Evolutionary conservation across 2,113 vertebrate species (phyloP).

Genomic region (Glaucomys volans): DNA sequence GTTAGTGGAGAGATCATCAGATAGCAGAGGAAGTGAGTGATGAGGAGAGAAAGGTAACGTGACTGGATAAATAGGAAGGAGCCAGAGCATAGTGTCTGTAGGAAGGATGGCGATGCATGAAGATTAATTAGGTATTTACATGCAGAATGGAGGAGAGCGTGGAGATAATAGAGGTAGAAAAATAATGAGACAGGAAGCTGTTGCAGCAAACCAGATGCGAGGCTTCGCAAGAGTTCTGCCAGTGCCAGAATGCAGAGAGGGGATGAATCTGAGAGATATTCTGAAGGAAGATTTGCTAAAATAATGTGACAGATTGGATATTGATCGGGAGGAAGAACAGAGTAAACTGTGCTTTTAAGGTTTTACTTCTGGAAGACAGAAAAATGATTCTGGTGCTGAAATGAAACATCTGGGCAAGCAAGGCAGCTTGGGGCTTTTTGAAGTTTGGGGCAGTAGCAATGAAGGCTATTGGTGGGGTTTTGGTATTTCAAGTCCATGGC

Average conservation of each 20-base stretch:
- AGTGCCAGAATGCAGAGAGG: neutral
- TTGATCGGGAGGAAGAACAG: slow-evolving; percentile 55
- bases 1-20: neutral
- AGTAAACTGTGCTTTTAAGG: slow-evolving; percentile 49
- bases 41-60: neutral
- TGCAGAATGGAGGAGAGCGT: neutral
- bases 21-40: neutral
- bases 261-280: neutral
- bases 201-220: slow-evolving; percentile 53
- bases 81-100: neutral
- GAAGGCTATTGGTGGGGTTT: neutral
- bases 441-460: neutral
- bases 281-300: slow-evolving; percentile 57
- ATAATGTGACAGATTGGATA: slow-evolving; percentile 63
- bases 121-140: slow-evolving; percentile 56
- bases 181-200: slow-evolving; percentile 28
- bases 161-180: slow-evolving; percentile 27
- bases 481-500: neutral
- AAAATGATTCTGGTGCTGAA: neutral
- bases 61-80: slow-evolving; percentile 2
- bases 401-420: slow-evolving; percentile 10
- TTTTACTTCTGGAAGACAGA: slow-evolving; percentile 38
- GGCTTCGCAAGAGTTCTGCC: neutral
- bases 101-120: slow-evolving; percentile 2
- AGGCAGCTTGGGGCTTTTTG: neutral